Percentiles rank a stretch among this genome's conserved stretches.
These are phyloP conservation scores for Ictidomys tridecemlineatus DNA, from an alignment of 2,113 vertebrate species.

Conservation along the genomic window DNA sequence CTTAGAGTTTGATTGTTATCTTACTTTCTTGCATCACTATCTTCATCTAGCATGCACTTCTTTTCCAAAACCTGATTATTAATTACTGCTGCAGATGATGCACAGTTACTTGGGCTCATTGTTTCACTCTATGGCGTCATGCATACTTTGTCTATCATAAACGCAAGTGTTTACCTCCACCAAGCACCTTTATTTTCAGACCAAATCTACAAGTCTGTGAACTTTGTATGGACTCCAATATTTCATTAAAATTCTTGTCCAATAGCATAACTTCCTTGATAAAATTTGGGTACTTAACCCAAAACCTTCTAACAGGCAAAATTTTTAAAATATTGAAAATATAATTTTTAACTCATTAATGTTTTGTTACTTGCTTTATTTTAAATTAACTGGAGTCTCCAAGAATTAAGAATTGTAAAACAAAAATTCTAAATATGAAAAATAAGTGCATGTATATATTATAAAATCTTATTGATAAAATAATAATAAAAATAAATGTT, in stretches of 20 bases:
- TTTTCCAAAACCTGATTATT: neutral
- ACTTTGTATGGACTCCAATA: neutral
- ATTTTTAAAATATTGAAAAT: neutral
- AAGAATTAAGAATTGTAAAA: neutral
- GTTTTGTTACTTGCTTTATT: neutral
- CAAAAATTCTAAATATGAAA: neutral
- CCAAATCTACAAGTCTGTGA: neutral
- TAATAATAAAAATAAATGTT: neutral
- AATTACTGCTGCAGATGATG: neutral
- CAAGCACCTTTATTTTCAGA: neutral
- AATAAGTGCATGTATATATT: neutral
- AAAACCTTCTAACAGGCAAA: no score
- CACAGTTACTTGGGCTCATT: neutral
- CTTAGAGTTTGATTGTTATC: neutral
- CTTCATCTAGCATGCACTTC: neutral
- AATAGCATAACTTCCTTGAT: neutral
- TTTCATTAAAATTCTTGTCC: neutral
- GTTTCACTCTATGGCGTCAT: neutral
- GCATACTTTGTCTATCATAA: neutral
- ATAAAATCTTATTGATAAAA: no score
- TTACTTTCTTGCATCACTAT: neutral
- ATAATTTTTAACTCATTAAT: neutral
- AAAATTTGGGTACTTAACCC: neutral
- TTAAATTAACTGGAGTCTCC: neutral
- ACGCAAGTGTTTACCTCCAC: neutral